Evolutionary conservation across 92 coral and sea anemone genomes (phyloP).

Genomic region (Bergia puertoricense): DNA sequence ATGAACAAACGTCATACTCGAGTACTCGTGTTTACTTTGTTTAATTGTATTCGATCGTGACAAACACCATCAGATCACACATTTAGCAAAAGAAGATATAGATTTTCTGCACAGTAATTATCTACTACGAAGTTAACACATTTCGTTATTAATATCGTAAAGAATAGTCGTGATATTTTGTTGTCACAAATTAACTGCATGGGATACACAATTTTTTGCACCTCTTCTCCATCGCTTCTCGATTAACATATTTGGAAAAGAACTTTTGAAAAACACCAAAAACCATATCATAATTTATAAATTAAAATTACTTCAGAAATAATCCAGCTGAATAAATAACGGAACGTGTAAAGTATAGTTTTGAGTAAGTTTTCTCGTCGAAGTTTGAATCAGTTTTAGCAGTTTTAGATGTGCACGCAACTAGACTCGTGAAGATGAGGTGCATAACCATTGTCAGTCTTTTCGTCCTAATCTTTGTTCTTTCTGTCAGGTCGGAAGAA

Average conservation of each 20-base stretch:
- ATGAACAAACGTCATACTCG: too few species aligned
- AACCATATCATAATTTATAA: too few species aligned
- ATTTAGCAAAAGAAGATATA: too few species aligned
- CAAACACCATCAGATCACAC: too few species aligned
- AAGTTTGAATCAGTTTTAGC: background rate
- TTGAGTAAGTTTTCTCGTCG: background rate
- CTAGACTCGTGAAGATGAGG: background rate
- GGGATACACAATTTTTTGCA: too few species aligned
- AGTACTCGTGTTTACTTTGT: too few species aligned
- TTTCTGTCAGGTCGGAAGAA: constrained; percentile 3
- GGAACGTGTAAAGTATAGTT: background rate
- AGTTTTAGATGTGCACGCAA: background rate
- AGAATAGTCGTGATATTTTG: background rate
- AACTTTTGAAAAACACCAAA: too few species aligned
- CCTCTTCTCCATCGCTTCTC: background rate
- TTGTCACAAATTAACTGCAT: background rate
- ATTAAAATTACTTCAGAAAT: too few species aligned
- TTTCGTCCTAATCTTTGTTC: background rate
- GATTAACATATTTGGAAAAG: too few species aligned
- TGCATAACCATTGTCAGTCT: background rate
- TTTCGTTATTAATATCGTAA: background rate
- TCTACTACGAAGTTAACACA: background rate
- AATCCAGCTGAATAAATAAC: background rate
- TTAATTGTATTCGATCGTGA: too few species aligned
- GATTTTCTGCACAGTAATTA: background rate